Conservation (phyloP, 2,113 vertebrate genomes). For the Phalacrocorax brasilianus region DNA sequence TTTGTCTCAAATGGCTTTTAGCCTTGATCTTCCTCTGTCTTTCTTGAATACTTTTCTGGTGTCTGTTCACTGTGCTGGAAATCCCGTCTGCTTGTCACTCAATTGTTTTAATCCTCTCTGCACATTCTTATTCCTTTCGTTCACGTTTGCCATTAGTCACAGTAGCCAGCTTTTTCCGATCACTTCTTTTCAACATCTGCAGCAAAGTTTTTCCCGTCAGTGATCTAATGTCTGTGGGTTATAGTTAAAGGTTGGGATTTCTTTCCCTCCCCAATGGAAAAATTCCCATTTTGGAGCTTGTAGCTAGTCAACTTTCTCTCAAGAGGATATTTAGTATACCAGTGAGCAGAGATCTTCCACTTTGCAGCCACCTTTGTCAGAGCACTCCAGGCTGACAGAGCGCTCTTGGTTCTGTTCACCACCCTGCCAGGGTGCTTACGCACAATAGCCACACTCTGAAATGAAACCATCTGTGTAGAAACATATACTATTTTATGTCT, state of each 20-base stretch:
- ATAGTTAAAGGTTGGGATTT: slow-evolving; percentile 5
- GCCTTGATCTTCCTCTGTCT: background rate
- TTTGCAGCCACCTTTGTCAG: slow-evolving; percentile 11
- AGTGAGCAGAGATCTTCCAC: background rate
- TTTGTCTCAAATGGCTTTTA: background rate
- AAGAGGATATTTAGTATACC: background rate
- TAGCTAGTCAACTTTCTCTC: background rate
- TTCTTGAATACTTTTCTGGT: background rate
- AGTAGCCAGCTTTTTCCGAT: slow-evolving; percentile 9
- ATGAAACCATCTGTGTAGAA: background rate
- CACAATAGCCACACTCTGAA: background rate
- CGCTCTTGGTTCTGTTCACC: background rate
- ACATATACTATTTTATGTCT: background rate
- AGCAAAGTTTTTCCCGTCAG: slow-evolving; percentile 30
- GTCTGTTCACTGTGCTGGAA: slow-evolving; percentile 14
- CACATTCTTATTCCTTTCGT: slow-evolving; percentile 17
- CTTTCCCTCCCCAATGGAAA: background rate
- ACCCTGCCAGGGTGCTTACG: background rate
- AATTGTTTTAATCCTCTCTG: slow-evolving; percentile 4
- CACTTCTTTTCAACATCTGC: slow-evolving; percentile 31
- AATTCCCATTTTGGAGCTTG: background rate
- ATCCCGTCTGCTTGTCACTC: slow-evolving; percentile 32
- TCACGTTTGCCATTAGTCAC: slow-evolving; percentile 27
- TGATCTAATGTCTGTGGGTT: slow-evolving; percentile 50
- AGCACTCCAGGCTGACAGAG: background rate